Percentiles rank a stretch among this genome's conserved stretches.
Conservation (phyloP, 1,140 invertebrate genomes). For the Drosophila ananassae region DNA sequence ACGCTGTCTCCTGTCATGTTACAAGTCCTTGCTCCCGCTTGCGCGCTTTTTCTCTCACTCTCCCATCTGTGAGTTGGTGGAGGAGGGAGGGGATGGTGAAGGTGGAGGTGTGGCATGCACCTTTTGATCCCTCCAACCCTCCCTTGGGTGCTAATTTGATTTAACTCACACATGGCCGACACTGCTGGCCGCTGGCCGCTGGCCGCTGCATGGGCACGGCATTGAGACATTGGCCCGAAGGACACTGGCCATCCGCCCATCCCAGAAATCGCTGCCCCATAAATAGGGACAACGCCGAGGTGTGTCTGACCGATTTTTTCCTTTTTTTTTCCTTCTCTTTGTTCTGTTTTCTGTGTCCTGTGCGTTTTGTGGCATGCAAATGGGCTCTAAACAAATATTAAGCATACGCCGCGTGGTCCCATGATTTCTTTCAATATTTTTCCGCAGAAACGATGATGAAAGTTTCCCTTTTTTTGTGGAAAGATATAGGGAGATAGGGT, state of each 20-base stretch:
- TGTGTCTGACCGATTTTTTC: slow-evolving; percentile 30
- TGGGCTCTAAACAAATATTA: slow-evolving; percentile 32
- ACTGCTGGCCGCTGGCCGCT: not conserved
- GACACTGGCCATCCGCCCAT: slow-evolving; percentile 43
- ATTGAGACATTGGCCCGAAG: slow-evolving; percentile 76
- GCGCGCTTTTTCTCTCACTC: slow-evolving; percentile 5
- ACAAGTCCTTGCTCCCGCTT: slow-evolving; percentile 51
- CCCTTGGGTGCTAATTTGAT: slow-evolving; percentile 67
- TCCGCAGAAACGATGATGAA: slow-evolving; percentile 23
- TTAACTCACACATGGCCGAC: slow-evolving; percentile 51
- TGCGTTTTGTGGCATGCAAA: slow-evolving; percentile 32
- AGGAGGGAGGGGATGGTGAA: not conserved
- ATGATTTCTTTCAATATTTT: not conserved
- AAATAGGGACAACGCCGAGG: slow-evolving; percentile 46
- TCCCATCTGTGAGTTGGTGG: slow-evolving; percentile 1
- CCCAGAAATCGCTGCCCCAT: slow-evolving; percentile 35
- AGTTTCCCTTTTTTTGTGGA: not conserved
- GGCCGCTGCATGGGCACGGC: slow-evolving; percentile 66
- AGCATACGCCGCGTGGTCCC: slow-evolving; percentile 40
- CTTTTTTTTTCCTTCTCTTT: not conserved
- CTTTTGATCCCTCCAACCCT: slow-evolving; percentile 22
- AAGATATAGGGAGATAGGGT: slow-evolving; percentile 15
- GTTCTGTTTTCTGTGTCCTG: not conserved
- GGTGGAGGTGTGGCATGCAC: slow-evolving; percentile 69
- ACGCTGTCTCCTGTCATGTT: slow-evolving; percentile 77